Base-by-base conservation (phyloP, 2,797 vertebrate species). In the Alosa sapidissima region DNA sequence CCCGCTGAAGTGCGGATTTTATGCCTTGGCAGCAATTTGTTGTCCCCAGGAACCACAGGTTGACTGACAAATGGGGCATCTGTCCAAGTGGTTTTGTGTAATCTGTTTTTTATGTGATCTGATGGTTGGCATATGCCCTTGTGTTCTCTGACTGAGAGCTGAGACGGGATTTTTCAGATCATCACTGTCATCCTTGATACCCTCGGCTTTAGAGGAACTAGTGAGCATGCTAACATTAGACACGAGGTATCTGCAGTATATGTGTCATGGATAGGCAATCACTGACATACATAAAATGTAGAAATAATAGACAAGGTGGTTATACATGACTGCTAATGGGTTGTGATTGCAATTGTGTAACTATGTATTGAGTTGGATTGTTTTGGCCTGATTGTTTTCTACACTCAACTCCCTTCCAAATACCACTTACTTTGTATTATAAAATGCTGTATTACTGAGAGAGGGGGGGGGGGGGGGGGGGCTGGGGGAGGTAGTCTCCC, bases 21-120 rank as follows among this genome's bases (percentile, higher is more conserved):
- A 95, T 92, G 92, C 91, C 87, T 92, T 89, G 85, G 91, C 91
- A 90, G 91, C 88, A 93, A 94, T 95, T 95, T 94, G 94, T 92
- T 93, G 90, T 94, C 91, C 91, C 41, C 65, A 84, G 93, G 92
- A 94, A 93, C 92, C 91, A 89, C 93, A 94, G 90, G 91, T 91
- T 92, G 88, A 89, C 90, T 93, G 87, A 92, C 91, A 93, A 91
- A 91, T 85, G 84, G 78, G 87, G 55, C 72, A 83, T 90, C 88
- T 92, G 91, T 93, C 91, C 83, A 89, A 85, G 87, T 88, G 81
- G 87, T 86, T 91, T 90, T 87, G 83, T 51, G 33, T 89, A 88
- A 85, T 81, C 41, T 48, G 84, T 47, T 78, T 78, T 78, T 78
- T 19, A 78, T 21, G 16, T 36, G 41, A 47, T 47, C 72, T 47